Percentiles rank a stretch among this genome's conserved stretches.
Evolutionary conservation across 1,140 invertebrate genomes (phyloP).

Genomic region (Cotesia vestalis): DNA sequence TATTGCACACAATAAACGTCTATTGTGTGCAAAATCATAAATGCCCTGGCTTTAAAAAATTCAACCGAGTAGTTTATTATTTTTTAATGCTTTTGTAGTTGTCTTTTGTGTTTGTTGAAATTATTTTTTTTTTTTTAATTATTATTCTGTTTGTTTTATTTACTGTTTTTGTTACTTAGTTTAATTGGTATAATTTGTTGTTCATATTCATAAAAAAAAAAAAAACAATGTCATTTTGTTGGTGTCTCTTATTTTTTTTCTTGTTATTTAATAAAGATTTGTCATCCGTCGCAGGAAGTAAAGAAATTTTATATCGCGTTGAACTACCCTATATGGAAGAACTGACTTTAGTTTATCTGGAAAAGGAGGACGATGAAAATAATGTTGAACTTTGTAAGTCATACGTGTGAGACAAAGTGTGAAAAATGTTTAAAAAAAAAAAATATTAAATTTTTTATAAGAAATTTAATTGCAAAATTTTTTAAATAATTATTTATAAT

Average conservation of each 20-base stretch:
- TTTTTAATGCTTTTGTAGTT: conserved; percentile 13
- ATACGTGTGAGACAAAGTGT: conserved; percentile 59
- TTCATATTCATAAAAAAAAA: conserved; percentile 5
- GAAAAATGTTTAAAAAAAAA: conserved; percentile 4
- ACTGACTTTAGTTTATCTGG: conserved; percentile 89
- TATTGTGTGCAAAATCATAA: too few species aligned
- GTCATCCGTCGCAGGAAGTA: conserved; percentile 67
- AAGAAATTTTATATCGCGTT: conserved; percentile 89
- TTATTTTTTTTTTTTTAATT: background rate
- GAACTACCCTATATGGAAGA: conserved; percentile 89
- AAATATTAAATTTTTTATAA: too few species aligned
- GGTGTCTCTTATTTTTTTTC: conserved; percentile 21
- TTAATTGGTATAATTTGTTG: background rate
- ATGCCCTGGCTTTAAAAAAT: background rate
- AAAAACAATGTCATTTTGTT: conserved; percentile 18
- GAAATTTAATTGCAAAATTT: too few species aligned
- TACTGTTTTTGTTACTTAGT: background rate
- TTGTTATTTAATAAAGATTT: conserved; percentile 55
- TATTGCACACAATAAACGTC: too few species aligned
- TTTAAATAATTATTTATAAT: too few species aligned
- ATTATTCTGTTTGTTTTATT: conserved; percentile 7
- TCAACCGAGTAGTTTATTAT: background rate
- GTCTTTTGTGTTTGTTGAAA: background rate
- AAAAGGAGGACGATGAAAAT: conserved; percentile 72
- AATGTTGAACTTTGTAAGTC: conserved; percentile 74